Conservation (phyloP, 2,888 invertebrate genomes). For the Hydroisotoma schaefferi region DNA sequence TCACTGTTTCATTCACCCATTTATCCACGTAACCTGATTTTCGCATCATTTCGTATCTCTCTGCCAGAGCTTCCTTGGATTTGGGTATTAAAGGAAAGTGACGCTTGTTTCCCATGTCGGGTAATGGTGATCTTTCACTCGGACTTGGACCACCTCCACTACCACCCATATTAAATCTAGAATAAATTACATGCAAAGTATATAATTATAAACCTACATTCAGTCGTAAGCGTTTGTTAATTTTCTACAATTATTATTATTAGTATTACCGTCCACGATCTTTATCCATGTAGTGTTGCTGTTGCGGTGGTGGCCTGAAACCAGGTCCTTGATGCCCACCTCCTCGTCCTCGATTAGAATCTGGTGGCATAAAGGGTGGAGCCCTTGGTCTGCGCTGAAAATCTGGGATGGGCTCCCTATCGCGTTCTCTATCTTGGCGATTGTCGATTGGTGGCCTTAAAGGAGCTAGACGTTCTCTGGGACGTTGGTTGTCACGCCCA, state of each 20-base stretch:
- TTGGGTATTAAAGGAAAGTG: constrained; percentile 37
- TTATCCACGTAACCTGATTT: constrained; percentile 44
- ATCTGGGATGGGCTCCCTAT: background rate
- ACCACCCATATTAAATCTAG: background rate
- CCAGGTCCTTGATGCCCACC: constrained; percentile 10
- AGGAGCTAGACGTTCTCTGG: constrained; percentile 44
- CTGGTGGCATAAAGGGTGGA: constrained; percentile 2
- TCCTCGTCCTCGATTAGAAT: constrained; percentile 10
- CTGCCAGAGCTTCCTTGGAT: constrained; percentile 44
- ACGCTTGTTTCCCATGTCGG: background rate
- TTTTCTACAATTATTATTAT: too few relatives aligned
- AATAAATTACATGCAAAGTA: background rate
- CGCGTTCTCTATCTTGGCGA: constrained; percentile 12
- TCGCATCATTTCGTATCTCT: constrained; percentile 43
- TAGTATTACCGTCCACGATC: too few relatives aligned
- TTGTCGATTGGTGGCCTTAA: constrained; percentile 22
- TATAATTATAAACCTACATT: constrained; percentile 1
- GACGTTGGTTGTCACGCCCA: constrained; percentile 21
- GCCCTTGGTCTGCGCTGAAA: constrained; percentile 9
- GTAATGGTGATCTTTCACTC: background rate
- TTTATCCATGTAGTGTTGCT: background rate
- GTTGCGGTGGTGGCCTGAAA: constrained; percentile 6
- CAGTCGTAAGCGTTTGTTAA: too few relatives aligned
- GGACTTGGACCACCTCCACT: background rate
- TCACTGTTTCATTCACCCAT: constrained; percentile 47